Percentiles rank a stretch among this genome's conserved stretches.
Conservation (phyloP, 2,888 invertebrate genomes). For the Ariolimax columbianus region DNA sequence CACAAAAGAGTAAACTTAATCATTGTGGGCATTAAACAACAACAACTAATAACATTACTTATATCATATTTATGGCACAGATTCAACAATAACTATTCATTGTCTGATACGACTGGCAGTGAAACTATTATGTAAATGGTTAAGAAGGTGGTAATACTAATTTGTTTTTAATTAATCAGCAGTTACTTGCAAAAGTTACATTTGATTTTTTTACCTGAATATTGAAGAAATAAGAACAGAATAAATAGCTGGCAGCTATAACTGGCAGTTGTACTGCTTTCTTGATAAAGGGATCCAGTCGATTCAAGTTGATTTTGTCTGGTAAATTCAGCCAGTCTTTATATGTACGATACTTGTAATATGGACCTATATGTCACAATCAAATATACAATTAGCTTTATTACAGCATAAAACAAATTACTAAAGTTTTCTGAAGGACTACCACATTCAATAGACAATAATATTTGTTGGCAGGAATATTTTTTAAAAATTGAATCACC, state of each 20-base stretch:
- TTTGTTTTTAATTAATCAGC: too few species aligned
- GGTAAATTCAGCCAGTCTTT: constrained; percentile 72
- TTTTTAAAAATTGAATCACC: background rate
- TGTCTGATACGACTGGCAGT: too few species aligned
- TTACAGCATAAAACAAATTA: background rate
- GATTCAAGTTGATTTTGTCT: constrained; percentile 61
- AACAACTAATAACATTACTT: too few species aligned
- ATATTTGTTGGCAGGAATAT: background rate
- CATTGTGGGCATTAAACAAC: too few species aligned
- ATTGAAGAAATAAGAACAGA: constrained; percentile 70
- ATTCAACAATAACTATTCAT: too few species aligned
- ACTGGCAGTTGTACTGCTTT: constrained; percentile 70
- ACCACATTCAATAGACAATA: background rate
- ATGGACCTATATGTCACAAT: constrained; percentile 86
- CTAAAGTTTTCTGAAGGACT: background rate
- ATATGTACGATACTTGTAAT: constrained; percentile 90
- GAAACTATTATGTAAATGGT: too few species aligned
- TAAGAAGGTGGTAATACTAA: too few species aligned
- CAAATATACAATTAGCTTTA: background rate
- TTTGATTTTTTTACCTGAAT: constrained; percentile 70
- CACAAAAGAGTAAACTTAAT: too few species aligned
- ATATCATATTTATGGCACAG: too few species aligned
- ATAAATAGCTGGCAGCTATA: constrained; percentile 66
- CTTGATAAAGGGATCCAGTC: constrained; percentile 58
- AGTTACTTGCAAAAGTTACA: too few species aligned